A percentile compares a stretch with the other conserved stretches of the same genome.
Conservation (phyloP, 2,888 invertebrate genomes). For the Drosophila borealis region DNA sequence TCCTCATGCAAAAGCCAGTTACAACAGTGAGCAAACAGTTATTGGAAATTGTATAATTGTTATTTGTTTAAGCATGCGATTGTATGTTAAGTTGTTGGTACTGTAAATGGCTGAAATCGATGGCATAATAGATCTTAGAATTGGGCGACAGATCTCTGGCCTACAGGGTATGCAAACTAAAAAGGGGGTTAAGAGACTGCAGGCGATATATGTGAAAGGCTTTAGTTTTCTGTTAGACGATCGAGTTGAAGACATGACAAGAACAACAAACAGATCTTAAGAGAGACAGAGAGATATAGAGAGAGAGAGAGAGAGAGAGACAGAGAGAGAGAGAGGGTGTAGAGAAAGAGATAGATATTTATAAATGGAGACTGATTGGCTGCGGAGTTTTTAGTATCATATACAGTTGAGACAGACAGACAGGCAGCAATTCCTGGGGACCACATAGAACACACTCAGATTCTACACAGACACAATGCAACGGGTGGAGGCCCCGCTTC, state of each 20-base stretch:
- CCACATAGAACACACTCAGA: constrained; percentile 48
- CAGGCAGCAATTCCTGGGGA: constrained; percentile 33
- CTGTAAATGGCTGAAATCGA: constrained; percentile 33
- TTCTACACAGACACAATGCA: constrained; percentile 75
- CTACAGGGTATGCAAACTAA: constrained; percentile 23
- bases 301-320: constrained; percentile 15
- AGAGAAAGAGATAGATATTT: constrained; percentile 18
- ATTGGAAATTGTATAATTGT: background rate
- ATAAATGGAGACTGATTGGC: background rate
- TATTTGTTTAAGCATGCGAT: constrained; percentile 34
- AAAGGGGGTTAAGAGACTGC: constrained; percentile 6
- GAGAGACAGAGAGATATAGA: constrained; percentile 25
- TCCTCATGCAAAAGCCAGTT: constrained; percentile 40
- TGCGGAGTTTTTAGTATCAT: constrained; percentile 7
- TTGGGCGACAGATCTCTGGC: constrained; percentile 18
- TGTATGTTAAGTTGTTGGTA: constrained; percentile 41
- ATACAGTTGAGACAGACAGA: constrained; percentile 32
- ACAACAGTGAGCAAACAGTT: constrained; percentile 10
- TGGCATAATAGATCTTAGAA: constrained; percentile 9
- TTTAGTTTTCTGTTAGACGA: background rate
- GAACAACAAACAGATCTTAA: constrained; percentile 69
- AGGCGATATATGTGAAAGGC: constrained; percentile 22
- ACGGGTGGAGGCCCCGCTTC: constrained; percentile 1
- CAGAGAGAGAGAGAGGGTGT: constrained; percentile 3
- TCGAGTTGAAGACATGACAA: constrained; percentile 43